Base-by-base conservation (phyloP, 2,113 vertebrate species). In the Ciconia maguari region DNA sequence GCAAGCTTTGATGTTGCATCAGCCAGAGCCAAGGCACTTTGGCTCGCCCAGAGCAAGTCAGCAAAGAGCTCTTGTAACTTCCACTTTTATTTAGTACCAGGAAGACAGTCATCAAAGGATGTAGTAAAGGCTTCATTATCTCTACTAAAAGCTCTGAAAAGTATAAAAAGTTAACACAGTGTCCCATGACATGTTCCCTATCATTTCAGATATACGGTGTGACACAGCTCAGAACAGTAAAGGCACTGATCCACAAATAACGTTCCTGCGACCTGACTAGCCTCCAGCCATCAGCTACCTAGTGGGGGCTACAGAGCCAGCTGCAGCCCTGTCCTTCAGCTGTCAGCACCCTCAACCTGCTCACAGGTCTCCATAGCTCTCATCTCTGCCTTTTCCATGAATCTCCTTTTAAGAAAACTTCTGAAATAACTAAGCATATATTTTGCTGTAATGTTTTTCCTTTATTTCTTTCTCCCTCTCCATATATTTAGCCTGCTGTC, bases 191-290 rank as follows among this genome's bases (percentile, higher is more conserved):
- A 26, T 19, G 9, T 51, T 36, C n/a, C 34, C 15, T 66, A 20
- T 22, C 17, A 21, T 83, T 94, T 74, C 29, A 64, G 29, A 26
- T 34, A 6, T 13, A 13, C 34, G 64, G 16, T 60, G 52, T 16
- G 10, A 77, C 29, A 19, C 7, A 0, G 2, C 69, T 58, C 26
- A 54, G 34, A 88, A 57, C 2, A 68, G 22, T 36, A 49, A 83
- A 80, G 57, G 13, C 22, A 41, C 11, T 30, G 42, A 64, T 27
- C 54, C 36, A 70, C 42, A 65, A 30, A n/a, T 10, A 83, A 30
- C 0, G 0, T 22, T 44, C 10, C 36, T 44, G 21, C 12, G n/a
- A 83, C 26, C n/a, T n/a, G 42, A 41, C 9, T 69, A 83, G 7
- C 29, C 26, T 51, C 36, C 32, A 87, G 61, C 9, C 22, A 24